These are phyloP conservation scores for Noctua pronuba DNA, from an alignment of 2,888 invertebrate species.

Conservation along the genomic window DNA sequence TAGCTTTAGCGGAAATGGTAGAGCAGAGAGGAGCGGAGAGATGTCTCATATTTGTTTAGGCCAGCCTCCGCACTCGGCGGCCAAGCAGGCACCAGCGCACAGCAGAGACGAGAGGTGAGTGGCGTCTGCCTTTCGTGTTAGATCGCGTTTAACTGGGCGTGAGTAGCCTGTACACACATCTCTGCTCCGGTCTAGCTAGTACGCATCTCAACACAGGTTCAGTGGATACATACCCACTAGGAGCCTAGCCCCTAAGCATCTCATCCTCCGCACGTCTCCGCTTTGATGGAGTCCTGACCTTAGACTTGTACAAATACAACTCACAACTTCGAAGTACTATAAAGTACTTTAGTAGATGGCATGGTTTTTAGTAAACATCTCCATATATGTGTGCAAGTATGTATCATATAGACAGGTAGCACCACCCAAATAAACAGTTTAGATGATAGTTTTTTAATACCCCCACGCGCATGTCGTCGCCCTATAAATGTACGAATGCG, in stretches of 20 bases:
- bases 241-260: not conserved
- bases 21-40: no score
- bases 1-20: not conserved
- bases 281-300: not conserved
- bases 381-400: not conserved
- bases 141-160: not conserved
- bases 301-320: not conserved
- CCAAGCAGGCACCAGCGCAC: not conserved
- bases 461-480: constrained; percentile 63
- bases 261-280: not conserved
- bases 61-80: not conserved
- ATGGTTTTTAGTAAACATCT: constrained; percentile 8
- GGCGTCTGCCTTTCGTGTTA: not conserved
- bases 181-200: not conserved
- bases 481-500: constrained; percentile 61
- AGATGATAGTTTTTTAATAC: constrained; percentile 58
- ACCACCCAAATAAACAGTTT: constrained; percentile 41
- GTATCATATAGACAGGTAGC: constrained; percentile 25
- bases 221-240: no score
- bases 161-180: not conserved
- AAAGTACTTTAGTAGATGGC: not conserved
- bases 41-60: not conserved
- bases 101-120: not conserved
- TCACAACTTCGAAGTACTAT: not conserved
- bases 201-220: not conserved